A percentile compares a stretch with the other conserved stretches of the same genome.
Conservation (phyloP, 2,888 invertebrate species). For the Notodonta dromedarius region DNA sequence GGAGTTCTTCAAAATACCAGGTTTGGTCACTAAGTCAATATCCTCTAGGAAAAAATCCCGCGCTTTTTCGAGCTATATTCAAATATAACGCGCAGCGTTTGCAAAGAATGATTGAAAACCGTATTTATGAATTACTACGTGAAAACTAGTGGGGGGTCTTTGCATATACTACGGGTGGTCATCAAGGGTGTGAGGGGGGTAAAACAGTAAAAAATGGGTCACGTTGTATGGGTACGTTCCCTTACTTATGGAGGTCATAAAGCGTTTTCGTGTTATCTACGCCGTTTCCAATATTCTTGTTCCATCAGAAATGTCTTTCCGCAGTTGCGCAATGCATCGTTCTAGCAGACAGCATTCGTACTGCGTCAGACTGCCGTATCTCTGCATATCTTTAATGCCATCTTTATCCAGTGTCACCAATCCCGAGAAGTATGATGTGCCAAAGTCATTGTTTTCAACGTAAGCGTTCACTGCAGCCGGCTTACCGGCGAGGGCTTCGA, state of each 20-base stretch:
- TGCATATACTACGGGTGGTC: too few species aligned
- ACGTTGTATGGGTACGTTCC: too few species aligned
- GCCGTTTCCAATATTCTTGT: slow-evolving; percentile 59
- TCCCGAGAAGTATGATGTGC: slow-evolving; percentile 65
- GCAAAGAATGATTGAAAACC: too few species aligned
- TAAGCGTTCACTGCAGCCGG: slow-evolving; percentile 53
- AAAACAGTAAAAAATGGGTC: too few species aligned
- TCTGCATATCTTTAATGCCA: slow-evolving; percentile 60
- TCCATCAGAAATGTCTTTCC: slow-evolving; percentile 59
- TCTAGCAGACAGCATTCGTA: slow-evolving; percentile 63
- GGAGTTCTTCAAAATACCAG: too few species aligned
- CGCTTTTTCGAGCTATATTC: too few species aligned
- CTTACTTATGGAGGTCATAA: neutral
- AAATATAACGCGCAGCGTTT: too few species aligned
- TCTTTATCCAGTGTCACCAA: slow-evolving; percentile 50
- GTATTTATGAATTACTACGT: too few species aligned
- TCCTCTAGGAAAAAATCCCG: too few species aligned
- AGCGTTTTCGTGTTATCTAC: slow-evolving; percentile 8
- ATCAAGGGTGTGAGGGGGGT: too few species aligned
- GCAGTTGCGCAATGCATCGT: slow-evolving; percentile 52
- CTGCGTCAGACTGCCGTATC: slow-evolving; percentile 50
- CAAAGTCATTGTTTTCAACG: slow-evolving; percentile 70
- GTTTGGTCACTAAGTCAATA: too few species aligned
- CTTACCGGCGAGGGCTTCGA: slow-evolving; percentile 73
- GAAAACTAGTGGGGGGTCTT: too few species aligned